Evolutionary conservation across 2,797 vertebrate genomes (phyloP), one percentile per base, ranked within the genome.

Genomic region (Melanotaenia parkinsoni): DNA sequence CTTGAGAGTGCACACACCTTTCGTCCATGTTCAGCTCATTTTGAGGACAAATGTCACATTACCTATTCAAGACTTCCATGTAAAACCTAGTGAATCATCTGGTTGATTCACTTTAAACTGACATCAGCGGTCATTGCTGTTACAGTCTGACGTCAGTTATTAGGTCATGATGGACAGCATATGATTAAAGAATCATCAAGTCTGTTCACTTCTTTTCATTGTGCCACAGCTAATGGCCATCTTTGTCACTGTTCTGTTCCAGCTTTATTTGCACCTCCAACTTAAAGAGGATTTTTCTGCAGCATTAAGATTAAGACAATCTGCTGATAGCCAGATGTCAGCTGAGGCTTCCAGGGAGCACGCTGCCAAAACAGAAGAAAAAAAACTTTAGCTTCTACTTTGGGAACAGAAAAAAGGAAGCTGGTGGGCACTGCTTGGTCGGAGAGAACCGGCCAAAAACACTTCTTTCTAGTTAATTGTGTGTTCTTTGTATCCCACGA

Each of bases 281-380:
- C 77, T 86, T 79, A 82, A 85, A 88, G 78, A 88, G 71, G 76
- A 84, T 82, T 89, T 89, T 88, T 90, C 79, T 87, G 83, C 83
- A 74, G 77, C 70, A 58, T 61, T 63, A 72, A 91, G 89, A 94
- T 94, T 88, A 92, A 88, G 85, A 74, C 79, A 90, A 89, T 91
- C 86, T 81, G 74, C 87, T 86, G 87, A 91, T 92, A 86, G 80
- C 92, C 91, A 93, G 92, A 92, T 94, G 93, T 93, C 74, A 53
- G 47, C 74, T 67, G 53, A 54, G 72, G 77, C 86, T 92, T 91
- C 88, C 88, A 88, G 86, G 13, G 47, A 86, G 53, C 58, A 14
- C 2, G 22, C 53, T 86, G 85, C 81, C 86, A 87, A 82, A 83
- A 81, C 74, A 80, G 77, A 64, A 61, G 28, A 40, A 45, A 45